A percentile compares a stretch with the other conserved stretches of the same genome.
Evolutionary conservation across 2,888 invertebrate species (phyloP).

Genomic region (Oxycera nigricornis): DNA sequence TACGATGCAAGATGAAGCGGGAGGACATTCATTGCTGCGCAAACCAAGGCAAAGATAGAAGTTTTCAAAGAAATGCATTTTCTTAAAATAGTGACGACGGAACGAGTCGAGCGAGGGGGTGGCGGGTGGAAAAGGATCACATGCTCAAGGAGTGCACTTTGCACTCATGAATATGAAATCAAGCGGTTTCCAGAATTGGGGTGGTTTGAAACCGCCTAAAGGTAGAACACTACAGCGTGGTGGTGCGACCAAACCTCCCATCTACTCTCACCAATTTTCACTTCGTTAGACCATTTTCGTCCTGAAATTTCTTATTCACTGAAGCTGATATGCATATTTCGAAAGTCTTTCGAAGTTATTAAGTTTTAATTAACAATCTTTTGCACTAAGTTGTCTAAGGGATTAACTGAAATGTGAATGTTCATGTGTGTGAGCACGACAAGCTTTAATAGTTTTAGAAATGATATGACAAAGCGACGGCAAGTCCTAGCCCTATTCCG

Average conservation of each 20-base stretch:
- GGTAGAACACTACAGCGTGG: neutral
- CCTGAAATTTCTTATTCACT: neutral
- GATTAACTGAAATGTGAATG: slow-evolving; percentile 19
- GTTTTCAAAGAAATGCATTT: neutral
- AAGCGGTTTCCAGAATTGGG: neutral
- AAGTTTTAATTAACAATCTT: slow-evolving; percentile 32
- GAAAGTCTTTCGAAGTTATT: neutral
- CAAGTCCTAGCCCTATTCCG: neutral
- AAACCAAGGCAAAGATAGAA: neutral
- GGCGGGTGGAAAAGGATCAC: neutral
- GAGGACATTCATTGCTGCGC: too few species aligned
- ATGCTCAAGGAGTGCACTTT: neutral
- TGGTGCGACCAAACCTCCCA: neutral
- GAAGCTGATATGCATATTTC: neutral
- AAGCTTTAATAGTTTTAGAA: slow-evolving; percentile 25
- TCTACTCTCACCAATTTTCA: too few species aligned
- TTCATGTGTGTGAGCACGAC: slow-evolving; percentile 14
- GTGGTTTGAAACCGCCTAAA: neutral
- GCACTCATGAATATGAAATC: slow-evolving; percentile 5
- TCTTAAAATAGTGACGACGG: too few species aligned
- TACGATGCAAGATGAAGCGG: too few species aligned
- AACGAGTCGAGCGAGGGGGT: neutral
- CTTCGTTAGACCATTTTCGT: neutral
- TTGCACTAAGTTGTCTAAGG: neutral
- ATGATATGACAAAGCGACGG: slow-evolving; percentile 15